phyloP scores from a whole-genome alignment of 92 coral and sea anemone genomes.

The Porites divaricata region DNA sequence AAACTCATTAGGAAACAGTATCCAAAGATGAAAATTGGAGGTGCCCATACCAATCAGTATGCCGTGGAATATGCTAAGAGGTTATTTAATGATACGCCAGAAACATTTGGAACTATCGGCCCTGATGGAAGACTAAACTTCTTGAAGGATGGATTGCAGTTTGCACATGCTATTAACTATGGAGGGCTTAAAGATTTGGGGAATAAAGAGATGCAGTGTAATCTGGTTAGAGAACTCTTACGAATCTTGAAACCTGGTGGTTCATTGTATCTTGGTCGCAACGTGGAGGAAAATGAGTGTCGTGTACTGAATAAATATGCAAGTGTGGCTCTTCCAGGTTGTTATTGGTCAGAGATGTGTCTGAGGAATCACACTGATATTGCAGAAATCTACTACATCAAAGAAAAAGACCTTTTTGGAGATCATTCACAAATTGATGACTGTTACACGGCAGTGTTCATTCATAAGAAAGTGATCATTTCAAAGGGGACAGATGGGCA shows the following conservation, averaged over 20 bases:
- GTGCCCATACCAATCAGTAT: constrained; percentile 80
- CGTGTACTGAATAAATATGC: constrained; percentile 60
- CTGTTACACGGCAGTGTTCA: constrained; percentile 88
- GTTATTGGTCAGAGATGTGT: constrained; percentile 92
- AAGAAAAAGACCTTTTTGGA: constrained; percentile 81
- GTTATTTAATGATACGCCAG: constrained; percentile 80
- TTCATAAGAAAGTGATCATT: constrained; percentile 77
- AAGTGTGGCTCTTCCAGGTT: constrained; percentile 61
- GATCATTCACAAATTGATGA: constrained; percentile 67
- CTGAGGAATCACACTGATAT: constrained; percentile 64
- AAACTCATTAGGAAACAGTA: constrained; percentile 65
- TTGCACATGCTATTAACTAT: constrained; percentile 78
- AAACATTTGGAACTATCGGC: constrained; percentile 64
- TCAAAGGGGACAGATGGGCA: constrained; percentile 45
- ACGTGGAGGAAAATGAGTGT: constrained; percentile 80
- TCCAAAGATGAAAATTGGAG: constrained; percentile 75
- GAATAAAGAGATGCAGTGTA: constrained; percentile 67
- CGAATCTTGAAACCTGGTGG: constrained; percentile 88
- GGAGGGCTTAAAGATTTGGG: constrained; percentile 82
- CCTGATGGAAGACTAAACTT: constrained; percentile 36
- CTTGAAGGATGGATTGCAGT: constrained; percentile 7
- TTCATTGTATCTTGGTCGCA: constrained; percentile 87
- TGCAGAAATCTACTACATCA: constrained; percentile 84
- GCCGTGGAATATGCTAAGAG: constrained; percentile 95
- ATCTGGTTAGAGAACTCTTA: constrained; percentile 69